phyloP scores from a whole-genome alignment of 2,113 vertebrate genomes.

The Geococcyx californianus region DNA sequence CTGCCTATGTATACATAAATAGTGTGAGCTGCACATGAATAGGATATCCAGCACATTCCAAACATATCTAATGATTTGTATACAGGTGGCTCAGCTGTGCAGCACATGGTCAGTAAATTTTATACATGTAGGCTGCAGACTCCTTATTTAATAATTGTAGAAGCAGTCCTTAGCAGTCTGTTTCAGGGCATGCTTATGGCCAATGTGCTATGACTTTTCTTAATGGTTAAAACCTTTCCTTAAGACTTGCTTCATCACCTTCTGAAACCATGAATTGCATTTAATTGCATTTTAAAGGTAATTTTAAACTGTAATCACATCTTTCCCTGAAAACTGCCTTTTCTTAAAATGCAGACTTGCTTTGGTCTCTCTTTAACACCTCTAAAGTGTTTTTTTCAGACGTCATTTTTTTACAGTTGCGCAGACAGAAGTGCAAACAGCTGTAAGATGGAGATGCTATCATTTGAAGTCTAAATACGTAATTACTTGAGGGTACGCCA shows the following conservation, averaged over 20 bases:
- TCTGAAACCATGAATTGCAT: background rate
- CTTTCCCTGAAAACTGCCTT: background rate
- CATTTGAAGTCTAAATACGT: background rate
- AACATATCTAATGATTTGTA: background rate
- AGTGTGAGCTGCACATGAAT: accelerated
- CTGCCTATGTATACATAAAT: background rate
- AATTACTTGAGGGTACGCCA: background rate
- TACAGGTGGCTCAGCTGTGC: background rate
- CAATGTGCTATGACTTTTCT: background rate
- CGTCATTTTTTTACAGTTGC: background rate
- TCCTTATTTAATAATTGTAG: background rate
- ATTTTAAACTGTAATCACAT: background rate
- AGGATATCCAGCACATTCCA: background rate
- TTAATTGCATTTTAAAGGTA: background rate
- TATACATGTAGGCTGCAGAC: background rate
- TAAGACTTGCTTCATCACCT: background rate
- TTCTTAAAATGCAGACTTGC: background rate
- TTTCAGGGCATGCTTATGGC: background rate
- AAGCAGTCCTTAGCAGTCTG: background rate
- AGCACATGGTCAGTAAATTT: background rate
- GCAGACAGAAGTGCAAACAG: background rate
- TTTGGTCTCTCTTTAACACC: background rate
- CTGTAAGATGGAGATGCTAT: background rate
- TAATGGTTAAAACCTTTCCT: background rate
- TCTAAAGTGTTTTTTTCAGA: background rate